phyloP scores from a whole-genome alignment of 2,888 invertebrate species.

The Zygaena filipendulae region DNA sequence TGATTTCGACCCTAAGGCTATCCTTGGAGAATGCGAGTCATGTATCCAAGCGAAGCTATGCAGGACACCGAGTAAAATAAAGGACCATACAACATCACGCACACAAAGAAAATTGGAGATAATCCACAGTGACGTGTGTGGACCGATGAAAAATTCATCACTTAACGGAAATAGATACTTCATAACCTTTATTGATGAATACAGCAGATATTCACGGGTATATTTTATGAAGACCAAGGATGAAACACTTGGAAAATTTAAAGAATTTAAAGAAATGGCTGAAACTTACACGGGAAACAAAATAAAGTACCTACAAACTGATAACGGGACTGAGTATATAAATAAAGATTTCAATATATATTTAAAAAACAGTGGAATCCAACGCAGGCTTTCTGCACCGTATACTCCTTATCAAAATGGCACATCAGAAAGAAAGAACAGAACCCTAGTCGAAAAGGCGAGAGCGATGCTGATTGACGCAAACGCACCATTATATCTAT shows the following conservation, averaged over 20 bases:
- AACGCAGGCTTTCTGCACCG: slow-evolving; percentile 1
- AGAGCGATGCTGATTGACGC: slow-evolving; percentile 4
- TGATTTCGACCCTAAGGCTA: too few relatives aligned
- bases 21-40: too few relatives aligned
- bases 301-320: slow-evolving; percentile 1
- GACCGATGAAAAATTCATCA: too few relatives aligned
- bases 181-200: slow-evolving; percentile 13
- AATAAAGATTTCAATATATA: slow-evolving; percentile 5
- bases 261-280: slow-evolving; percentile 7
- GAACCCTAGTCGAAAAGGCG: slow-evolving; percentile 7
- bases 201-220: slow-evolving; percentile 7
- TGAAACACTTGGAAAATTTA: slow-evolving; percentile 7
- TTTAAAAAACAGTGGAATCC: slow-evolving; percentile 2
- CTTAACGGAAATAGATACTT: slow-evolving; percentile 2
- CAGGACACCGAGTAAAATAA: too few relatives aligned
- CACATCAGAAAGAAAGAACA: slow-evolving; percentile 4
- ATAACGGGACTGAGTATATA: slow-evolving; percentile 5
- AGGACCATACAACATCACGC: too few relatives aligned
- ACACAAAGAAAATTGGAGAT: slow-evolving; percentile 3
- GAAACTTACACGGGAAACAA: slow-evolving; percentile 4
- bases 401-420: slow-evolving; percentile 11
- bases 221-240: slow-evolving; percentile 9
- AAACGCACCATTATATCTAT: slow-evolving; percentile 1
- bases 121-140: slow-evolving; percentile 10
- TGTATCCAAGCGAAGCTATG: too few relatives aligned